phyloP scores from a whole-genome alignment of 2,797 vertebrate species.

The Coregonus suidteri region DNA sequence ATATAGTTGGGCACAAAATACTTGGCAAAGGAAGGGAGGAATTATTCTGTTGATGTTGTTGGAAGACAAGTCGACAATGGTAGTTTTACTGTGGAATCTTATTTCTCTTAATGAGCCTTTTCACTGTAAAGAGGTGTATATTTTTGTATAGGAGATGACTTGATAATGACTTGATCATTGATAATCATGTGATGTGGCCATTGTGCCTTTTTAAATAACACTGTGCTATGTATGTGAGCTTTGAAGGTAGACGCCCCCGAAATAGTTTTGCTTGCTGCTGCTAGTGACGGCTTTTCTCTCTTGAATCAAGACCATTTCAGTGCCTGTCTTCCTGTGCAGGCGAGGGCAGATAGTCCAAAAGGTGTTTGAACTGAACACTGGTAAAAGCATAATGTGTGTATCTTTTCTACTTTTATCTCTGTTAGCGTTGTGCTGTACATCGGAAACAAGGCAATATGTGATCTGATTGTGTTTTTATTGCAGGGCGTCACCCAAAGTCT shows the following conservation, averaged over 20 bases:
- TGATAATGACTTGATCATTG: conserved; percentile 4
- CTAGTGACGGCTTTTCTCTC: conserved; percentile 33
- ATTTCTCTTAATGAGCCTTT: conserved; percentile 36
- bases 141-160: conserved; percentile 43
- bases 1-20: background rate
- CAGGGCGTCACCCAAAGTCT: background rate
- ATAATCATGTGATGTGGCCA: conserved; percentile 36
- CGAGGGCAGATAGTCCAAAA: background rate
- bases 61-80: conserved; percentile 27
- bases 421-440: background rate
- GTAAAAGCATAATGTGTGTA: background rate
- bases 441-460: background rate
- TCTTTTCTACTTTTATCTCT: background rate
- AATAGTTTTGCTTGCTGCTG: conserved; percentile 69
- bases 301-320: conserved; percentile 17
- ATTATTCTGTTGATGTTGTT: conserved; percentile 34
- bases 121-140: conserved; percentile 58
- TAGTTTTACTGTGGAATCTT: conserved; percentile 73
- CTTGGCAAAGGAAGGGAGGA: background rate
- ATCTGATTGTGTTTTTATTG: background rate
- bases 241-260: conserved; percentile 38
- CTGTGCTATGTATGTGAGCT: conserved; percentile 22
- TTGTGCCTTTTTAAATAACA: conserved; percentile 48
- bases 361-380: background rate
- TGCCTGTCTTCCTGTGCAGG: background rate